A percentile compares a stretch with the other conserved stretches of the same genome.
Conservation (phyloP, 2,888 invertebrate genomes). For the Dynastes maya region DNA sequence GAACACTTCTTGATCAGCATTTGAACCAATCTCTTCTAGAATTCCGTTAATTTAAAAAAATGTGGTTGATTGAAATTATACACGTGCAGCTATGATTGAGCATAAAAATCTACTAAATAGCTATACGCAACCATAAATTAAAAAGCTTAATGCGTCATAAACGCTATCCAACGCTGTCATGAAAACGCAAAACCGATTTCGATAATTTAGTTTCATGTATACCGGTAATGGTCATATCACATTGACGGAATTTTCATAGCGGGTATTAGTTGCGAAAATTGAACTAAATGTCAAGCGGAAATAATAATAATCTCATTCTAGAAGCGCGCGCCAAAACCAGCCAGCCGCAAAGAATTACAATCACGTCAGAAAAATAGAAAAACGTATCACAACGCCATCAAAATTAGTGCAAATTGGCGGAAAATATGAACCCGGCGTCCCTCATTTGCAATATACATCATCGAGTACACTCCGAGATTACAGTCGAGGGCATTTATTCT, state of each 20-base stretch:
- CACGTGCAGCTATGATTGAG: too few species aligned
- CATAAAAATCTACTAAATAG: too few species aligned
- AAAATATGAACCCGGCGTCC: constrained; percentile 66
- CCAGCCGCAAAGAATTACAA: constrained; percentile 69
- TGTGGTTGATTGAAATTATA: too few species aligned
- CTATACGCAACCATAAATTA: too few species aligned
- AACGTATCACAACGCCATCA: constrained; percentile 69
- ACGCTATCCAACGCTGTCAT: background rate
- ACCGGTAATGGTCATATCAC: constrained; percentile 15
- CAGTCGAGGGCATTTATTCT: background rate
- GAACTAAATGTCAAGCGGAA: constrained; percentile 62
- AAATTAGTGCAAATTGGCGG: constrained; percentile 71
- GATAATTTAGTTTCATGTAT: constrained; percentile 22
- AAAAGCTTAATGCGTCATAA: too few species aligned
- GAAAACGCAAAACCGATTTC: constrained; percentile 26
- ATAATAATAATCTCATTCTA: constrained; percentile 68
- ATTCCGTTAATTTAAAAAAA: too few species aligned
- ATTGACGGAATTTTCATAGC: constrained; percentile 20
- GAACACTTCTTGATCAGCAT: too few species aligned
- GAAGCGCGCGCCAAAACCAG: constrained; percentile 52
- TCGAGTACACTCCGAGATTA: constrained; percentile 42
- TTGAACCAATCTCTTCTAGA: too few species aligned
- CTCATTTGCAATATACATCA: constrained; percentile 61
- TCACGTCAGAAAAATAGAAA: constrained; percentile 70
- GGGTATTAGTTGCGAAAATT: constrained; percentile 44